Conservation (phyloP, 2,797 vertebrate species). For the Protonibea diacanthus region DNA sequence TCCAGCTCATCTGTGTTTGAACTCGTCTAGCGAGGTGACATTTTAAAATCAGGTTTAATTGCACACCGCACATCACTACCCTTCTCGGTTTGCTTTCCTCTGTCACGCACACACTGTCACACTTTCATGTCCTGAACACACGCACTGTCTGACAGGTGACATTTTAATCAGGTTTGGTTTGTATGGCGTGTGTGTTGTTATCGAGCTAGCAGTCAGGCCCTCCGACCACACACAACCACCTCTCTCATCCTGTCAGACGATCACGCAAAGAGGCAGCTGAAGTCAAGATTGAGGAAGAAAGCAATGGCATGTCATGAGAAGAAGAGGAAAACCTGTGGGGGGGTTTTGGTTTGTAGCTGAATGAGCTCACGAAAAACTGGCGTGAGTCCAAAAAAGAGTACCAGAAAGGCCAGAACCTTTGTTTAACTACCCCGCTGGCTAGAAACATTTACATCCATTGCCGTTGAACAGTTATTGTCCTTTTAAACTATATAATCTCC, state of each 20-base stretch:
- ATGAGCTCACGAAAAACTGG: neutral
- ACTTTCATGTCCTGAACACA: conserved; percentile 12
- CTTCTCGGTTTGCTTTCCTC: conserved; percentile 23
- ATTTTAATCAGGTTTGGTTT: conserved; percentile 58
- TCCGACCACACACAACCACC: conserved; percentile 7
- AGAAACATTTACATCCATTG: neutral
- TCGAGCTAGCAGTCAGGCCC: conserved; percentile 36
- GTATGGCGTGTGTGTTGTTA: conserved; percentile 32
- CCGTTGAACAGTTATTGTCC: neutral
- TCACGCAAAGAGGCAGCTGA: conserved; percentile 18
- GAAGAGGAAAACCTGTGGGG: conserved; percentile 15
- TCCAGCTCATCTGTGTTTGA: conserved; percentile 40
- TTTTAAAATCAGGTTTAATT: conserved; percentile 66
- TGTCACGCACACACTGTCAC: conserved; percentile 3
- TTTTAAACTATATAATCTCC: conserved; percentile 31
- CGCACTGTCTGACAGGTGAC: conserved; percentile 43
- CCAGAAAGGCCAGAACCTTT: neutral
- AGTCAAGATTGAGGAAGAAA: conserved; percentile 4
- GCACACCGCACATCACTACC: conserved; percentile 22
- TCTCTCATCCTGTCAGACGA: conserved; percentile 34
- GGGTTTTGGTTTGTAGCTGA: neutral
- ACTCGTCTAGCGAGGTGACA: conserved; percentile 52
- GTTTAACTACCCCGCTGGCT: neutral
- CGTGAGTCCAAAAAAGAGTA: neutral
- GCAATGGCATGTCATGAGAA: conserved; percentile 6